Evolutionary conservation across 2,797 vertebrate species (phyloP).

Genomic region (Microctenopoma stevenorrisi): DNA sequence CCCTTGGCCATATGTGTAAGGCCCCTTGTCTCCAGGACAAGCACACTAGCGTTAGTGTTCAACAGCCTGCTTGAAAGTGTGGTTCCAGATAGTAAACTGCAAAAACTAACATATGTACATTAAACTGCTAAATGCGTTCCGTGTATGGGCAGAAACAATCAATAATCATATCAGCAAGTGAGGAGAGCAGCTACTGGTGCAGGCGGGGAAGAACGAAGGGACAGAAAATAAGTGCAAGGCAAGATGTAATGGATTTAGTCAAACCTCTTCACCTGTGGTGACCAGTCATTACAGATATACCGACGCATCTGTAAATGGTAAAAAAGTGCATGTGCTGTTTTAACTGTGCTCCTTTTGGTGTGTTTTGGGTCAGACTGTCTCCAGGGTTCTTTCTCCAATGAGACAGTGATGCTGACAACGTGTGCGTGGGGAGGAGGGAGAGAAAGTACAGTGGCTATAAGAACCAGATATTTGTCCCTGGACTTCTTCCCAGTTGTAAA

Average conservation of each 20-base stretch:
- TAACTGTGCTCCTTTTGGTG: slow-evolving; percentile 38
- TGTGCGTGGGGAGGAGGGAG: slow-evolving; percentile 62
- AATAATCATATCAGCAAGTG: slow-evolving; percentile 16
- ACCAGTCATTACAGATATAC: slow-evolving; percentile 25
- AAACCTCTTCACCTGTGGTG: slow-evolving; percentile 9
- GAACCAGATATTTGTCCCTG: slow-evolving; percentile 84
- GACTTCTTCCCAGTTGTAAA: slow-evolving; percentile 82
- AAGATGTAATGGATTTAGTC: slow-evolving; percentile 5
- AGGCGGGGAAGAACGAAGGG: background rate
- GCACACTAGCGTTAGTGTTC: slow-evolving; percentile 62
- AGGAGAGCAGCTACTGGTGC: slow-evolving; percentile 1
- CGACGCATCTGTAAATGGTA: slow-evolving; percentile 17
- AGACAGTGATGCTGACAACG: slow-evolving; percentile 70
- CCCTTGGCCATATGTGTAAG: slow-evolving; percentile 68
- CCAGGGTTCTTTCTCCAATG: slow-evolving; percentile 67
- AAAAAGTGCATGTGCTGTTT: slow-evolving; percentile 28
- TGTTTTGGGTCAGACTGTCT: slow-evolving; percentile 51
- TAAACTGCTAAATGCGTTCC: slow-evolving; percentile 32
- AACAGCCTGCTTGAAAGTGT: slow-evolving; percentile 53
- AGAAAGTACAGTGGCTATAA: slow-evolving; percentile 77
- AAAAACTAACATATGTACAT: slow-evolving; percentile 67
- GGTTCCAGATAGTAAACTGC: slow-evolving; percentile 60
- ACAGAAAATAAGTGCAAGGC: slow-evolving; percentile 1
- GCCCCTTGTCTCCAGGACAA: slow-evolving; percentile 58
- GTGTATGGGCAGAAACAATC: slow-evolving; percentile 29